Conservation (phyloP, 2,797 vertebrate genomes). For the Alosa sapidissima region DNA sequence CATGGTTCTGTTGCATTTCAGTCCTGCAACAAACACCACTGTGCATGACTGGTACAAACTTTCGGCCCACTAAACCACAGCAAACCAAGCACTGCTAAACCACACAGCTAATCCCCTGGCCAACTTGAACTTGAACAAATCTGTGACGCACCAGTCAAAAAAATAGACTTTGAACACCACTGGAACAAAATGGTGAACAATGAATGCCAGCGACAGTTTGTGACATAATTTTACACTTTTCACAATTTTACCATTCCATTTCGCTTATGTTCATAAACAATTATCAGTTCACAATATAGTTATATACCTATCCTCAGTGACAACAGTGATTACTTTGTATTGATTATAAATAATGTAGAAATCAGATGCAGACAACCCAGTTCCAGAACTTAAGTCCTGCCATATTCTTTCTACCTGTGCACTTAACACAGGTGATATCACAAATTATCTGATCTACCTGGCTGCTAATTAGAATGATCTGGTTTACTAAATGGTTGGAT, state of each 20-base stretch:
- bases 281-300: neutral
- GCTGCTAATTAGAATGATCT: too few relatives aligned
- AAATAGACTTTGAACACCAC: neutral
- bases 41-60: neutral
- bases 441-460: too few relatives aligned
- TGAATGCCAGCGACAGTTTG: neutral
- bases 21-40: neutral
- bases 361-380: too few relatives aligned
- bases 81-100: neutral
- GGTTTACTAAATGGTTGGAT: too few relatives aligned
- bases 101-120: neutral
- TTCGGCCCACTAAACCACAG: neutral
- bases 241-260: too few relatives aligned
- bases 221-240: too few relatives aligned
- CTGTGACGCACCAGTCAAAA: neutral
- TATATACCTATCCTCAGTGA: neutral
- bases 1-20: neutral
- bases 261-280: neutral
- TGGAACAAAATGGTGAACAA: neutral
- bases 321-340: neutral
- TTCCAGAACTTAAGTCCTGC: too few relatives aligned
- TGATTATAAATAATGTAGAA: neutral
- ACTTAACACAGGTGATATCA: too few relatives aligned
- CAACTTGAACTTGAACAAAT: neutral
- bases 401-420: too few relatives aligned